phyloP scores from a whole-genome alignment of 2,888 invertebrate species.

The Pachycephus smyrnensis region DNA sequence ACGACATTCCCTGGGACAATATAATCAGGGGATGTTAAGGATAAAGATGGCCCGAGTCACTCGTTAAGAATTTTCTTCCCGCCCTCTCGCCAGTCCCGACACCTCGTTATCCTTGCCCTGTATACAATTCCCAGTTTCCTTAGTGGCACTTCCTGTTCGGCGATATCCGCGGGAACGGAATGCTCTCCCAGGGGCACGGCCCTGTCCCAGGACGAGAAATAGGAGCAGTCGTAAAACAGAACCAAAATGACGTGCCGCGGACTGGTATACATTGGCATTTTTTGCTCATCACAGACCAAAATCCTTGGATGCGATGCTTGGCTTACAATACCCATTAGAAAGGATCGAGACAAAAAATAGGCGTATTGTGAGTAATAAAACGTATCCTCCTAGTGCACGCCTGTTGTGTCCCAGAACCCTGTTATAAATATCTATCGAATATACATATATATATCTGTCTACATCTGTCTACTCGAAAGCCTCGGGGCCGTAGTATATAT shows the following conservation, averaged over 20 bases:
- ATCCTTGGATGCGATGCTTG: slow-evolving; percentile 4
- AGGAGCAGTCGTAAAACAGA: slow-evolving; percentile 1
- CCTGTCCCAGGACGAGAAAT: not conserved
- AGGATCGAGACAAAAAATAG: slow-evolving; percentile 8
- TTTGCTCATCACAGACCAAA: not conserved
- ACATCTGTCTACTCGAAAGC: not conserved
- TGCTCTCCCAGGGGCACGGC: not conserved
- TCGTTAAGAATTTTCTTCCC: not conserved
- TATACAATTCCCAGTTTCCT: no score
- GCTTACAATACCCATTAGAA: slow-evolving; percentile 9
- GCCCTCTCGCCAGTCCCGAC: not conserved
- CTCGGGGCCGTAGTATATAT: not conserved
- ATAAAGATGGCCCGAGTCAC: not conserved
- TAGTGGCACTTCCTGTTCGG: not conserved
- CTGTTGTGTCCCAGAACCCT: not conserved
- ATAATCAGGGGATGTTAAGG: not conserved
- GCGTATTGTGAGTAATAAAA: slow-evolving; percentile 1
- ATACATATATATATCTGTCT: not conserved
- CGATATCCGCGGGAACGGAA: not conserved
- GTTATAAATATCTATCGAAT: not conserved
- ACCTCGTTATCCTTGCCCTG: not conserved
- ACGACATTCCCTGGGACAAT: not conserved
- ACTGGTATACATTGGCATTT: not conserved
- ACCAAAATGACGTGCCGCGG: not conserved
- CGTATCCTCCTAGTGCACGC: not conserved